Base-by-base conservation (phyloP, 2,113 vertebrate genomes). In the Steatornis caripensis region DNA sequence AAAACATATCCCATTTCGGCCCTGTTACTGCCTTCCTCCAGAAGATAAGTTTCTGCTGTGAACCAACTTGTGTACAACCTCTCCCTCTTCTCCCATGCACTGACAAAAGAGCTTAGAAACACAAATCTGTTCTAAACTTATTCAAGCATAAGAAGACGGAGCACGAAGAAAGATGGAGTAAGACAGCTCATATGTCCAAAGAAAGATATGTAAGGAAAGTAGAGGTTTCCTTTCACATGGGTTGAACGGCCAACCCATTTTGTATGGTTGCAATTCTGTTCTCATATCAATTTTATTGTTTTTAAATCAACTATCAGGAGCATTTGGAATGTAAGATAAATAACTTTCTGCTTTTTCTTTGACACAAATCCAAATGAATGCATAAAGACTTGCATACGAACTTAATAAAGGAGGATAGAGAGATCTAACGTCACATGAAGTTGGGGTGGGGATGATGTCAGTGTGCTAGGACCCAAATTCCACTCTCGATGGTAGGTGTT, bases 401-500 rank as follows among this genome's bases (percentile, higher is more conserved):
- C 36, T 72, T 69, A 62, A 61, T 39, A 87, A 32, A 76, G 27
- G 29, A 60, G 45, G 16, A 90, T 7, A 4, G 6, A 6, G 36
- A 69, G 15, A 80, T 17, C 9, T 65, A 76, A 82, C 0, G 0
- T 26, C 55, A 53, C 29, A 36, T 34, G 34, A 85, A 68, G 41
- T 11, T 45, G 17, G 16, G 61, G 22, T 13, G 16, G 10, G 29
- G 30, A 53, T 57, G 15, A 64, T 30, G 32, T 30, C 77, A 74
- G 11, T 19, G 30, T 75, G 21, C 39, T 11, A 45, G 26, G 17
- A 19, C 14, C 61, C n/a, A 48, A 48, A 82, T 39, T 53, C 12
- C n/a, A 45, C 12, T 55, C 48, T 39, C 0, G 0, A 39, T 9
- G 12, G 17, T 11, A 87, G 21, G 27, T 45, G 1, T 1, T 46